These are phyloP conservation scores for Andrena flavipes DNA, from an alignment of 2,888 invertebrate genomes.

Conservation along the genomic window DNA sequence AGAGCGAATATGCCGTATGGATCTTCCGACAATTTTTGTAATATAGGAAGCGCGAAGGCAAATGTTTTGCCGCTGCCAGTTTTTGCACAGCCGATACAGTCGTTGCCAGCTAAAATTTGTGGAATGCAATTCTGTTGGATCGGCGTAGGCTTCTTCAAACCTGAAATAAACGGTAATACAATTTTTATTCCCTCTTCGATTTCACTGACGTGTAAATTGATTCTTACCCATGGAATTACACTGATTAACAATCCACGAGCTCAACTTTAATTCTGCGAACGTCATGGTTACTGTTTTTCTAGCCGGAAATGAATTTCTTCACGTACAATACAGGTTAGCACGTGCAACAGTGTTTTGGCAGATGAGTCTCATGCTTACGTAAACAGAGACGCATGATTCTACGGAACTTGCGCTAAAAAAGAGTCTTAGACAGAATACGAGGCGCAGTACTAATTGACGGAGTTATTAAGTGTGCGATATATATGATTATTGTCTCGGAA, in stretches of 20 bases:
- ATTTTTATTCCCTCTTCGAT: constrained; percentile 7
- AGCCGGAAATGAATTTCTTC: not conserved
- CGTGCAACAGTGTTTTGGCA: too few relatives aligned
- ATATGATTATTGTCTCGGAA: too few relatives aligned
- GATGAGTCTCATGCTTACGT: too few relatives aligned
- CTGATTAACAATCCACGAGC: constrained; percentile 91
- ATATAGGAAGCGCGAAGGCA: constrained; percentile 97
- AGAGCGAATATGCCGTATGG: constrained; percentile 98
- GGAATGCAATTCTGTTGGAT: constrained; percentile 94
- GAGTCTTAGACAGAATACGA: too few relatives aligned
- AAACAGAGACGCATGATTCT: too few relatives aligned
- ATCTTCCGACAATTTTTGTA: constrained; percentile 96
- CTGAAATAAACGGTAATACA: constrained; percentile 83
- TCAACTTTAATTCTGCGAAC: constrained; percentile 88
- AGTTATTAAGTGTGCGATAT: too few relatives aligned
- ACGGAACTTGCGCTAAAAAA: too few relatives aligned
- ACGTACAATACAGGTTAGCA: not conserved
- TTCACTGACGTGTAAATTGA: not conserved
- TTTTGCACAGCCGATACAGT: constrained; percentile 98
- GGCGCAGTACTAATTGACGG: too few relatives aligned
- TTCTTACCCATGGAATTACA: constrained; percentile 88
- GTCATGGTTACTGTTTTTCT: constrained; percentile 63
- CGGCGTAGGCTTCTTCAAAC: constrained; percentile 91
- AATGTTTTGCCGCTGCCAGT: constrained; percentile 99
- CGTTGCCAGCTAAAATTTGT: constrained; percentile 90